Conservation (phyloP, 2,797 vertebrate genomes). For the Parauchenoglanis punctatus region DNA sequence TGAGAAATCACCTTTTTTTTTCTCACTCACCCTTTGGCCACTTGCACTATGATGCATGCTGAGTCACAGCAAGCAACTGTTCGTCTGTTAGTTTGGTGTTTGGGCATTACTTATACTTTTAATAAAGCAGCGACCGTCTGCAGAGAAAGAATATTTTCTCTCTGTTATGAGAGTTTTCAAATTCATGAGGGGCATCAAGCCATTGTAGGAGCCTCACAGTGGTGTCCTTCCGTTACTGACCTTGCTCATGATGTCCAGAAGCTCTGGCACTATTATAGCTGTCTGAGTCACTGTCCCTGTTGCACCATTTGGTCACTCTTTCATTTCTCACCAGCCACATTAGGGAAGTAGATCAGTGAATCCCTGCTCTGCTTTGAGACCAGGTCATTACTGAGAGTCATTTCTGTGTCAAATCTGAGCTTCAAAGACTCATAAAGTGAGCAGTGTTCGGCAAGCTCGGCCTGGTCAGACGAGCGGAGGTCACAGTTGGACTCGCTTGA, state of each 20-base stretch:
- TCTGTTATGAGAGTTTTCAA: neutral
- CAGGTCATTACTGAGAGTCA: constrained; percentile 27
- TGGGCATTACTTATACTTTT: constrained; percentile 19
- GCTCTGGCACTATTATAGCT: constrained; percentile 6
- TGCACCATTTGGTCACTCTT: constrained; percentile 5
- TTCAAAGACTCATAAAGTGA: neutral
- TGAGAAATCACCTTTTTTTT: constrained; percentile 39
- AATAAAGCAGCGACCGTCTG: neutral
- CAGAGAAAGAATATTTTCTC: neutral
- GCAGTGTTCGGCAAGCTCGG: constrained; percentile 1
- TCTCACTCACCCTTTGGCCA: constrained; percentile 31
- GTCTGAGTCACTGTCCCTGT: constrained; percentile 33
- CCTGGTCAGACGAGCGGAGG: constrained; percentile 23
- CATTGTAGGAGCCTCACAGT: neutral
- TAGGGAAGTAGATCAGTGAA: constrained; percentile 12
- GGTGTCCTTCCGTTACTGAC: constrained; percentile 1
- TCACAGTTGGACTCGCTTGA: constrained; percentile 47
- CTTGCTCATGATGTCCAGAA: constrained; percentile 7
- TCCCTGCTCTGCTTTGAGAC: neutral
- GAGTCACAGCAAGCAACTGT: constrained; percentile 49
- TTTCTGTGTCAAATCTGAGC: constrained; percentile 11
- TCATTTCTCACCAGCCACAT: constrained; percentile 23
- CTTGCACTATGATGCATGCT: constrained; percentile 52
- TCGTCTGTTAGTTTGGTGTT: constrained; percentile 33
- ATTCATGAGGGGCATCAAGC: neutral